Percentiles rank a stretch among this genome's conserved stretches.
Conservation (phyloP, 2,797 vertebrate species). For the Alca torda region DNA sequence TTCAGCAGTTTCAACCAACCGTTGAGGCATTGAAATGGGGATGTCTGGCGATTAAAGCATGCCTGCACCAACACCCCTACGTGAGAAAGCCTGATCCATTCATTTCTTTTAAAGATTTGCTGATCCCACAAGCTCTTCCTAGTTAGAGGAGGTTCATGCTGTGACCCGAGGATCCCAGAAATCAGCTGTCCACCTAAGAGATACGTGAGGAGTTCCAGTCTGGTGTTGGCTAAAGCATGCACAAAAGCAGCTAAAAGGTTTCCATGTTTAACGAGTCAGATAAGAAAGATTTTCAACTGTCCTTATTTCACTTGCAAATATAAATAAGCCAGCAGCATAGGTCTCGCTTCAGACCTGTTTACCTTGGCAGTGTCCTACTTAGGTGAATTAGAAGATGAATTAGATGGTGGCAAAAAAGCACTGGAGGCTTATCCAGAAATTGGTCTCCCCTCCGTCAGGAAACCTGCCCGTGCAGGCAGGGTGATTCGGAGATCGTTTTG, state of each 20-base stretch:
- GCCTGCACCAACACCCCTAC: not conserved
- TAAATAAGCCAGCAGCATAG: not conserved
- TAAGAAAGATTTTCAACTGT: not conserved
- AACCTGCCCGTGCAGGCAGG: constrained; percentile 41
- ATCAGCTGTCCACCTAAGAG: not conserved
- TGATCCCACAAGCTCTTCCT: not conserved
- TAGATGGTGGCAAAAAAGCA: not conserved
- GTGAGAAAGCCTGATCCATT: not conserved
- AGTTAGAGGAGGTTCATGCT: not conserved
- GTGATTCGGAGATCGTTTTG: not conserved
- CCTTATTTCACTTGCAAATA: not conserved
- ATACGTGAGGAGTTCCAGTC: too few relatives aligned
- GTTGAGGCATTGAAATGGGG: not conserved
- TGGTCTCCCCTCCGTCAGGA: not conserved
- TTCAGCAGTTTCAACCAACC: accelerated
- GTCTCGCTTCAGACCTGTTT: constrained; percentile 28
- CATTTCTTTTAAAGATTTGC: not conserved
- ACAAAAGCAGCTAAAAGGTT: too few relatives aligned
- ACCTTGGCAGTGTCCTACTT: not conserved
- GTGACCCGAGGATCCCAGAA: not conserved
- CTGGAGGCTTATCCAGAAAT: not conserved
- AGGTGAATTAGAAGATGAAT: not conserved
- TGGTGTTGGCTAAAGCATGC: too few relatives aligned
- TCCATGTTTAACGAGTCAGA: not conserved
- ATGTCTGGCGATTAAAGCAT: not conserved